A percentile compares a stretch with the other conserved stretches of the same genome.
phyloP scores from a whole-genome alignment of 2,797 vertebrate genomes.

The Loriculus beryllinus region DNA sequence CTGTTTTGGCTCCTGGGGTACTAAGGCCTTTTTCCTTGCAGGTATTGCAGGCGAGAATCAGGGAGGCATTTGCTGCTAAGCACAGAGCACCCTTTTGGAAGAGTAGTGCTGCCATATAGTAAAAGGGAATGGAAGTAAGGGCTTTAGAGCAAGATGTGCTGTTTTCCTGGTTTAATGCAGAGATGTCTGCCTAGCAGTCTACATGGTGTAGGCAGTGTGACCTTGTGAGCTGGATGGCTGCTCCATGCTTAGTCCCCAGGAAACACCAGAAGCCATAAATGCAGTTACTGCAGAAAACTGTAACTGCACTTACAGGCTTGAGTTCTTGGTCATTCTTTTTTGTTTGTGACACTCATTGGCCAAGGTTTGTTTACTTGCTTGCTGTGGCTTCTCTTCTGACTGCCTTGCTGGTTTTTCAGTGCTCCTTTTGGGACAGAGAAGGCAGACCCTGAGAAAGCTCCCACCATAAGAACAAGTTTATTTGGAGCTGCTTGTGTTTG shows the following conservation, averaged over 20 bases:
- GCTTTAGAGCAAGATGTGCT: neutral
- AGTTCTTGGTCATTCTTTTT: neutral
- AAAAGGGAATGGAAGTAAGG: neutral
- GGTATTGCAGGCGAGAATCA: neutral
- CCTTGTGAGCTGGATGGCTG: neutral
- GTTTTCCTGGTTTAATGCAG: neutral
- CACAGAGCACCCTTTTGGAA: neutral
- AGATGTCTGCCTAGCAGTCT: neutral
- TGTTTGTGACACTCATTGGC: neutral
- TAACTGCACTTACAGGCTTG: neutral
- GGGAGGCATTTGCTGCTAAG: neutral
- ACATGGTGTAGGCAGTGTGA: neutral
- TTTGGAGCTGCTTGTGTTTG: neutral
- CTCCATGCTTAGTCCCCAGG: neutral
- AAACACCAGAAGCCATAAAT: neutral
- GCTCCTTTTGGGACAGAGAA: neutral
- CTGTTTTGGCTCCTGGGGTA: neutral
- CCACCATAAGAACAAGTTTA: neutral
- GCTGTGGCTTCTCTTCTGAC: neutral
- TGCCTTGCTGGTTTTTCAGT: neutral
- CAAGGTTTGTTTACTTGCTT: conserved; percentile 18
- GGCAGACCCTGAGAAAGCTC: neutral
- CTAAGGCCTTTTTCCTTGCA: neutral
- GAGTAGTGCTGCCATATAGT: neutral
- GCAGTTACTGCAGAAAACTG: neutral